Evolutionary conservation across 2,797 vertebrate species (phyloP), one percentile per base, ranked within the genome.

Genomic region (Varecia variegata): DNA sequence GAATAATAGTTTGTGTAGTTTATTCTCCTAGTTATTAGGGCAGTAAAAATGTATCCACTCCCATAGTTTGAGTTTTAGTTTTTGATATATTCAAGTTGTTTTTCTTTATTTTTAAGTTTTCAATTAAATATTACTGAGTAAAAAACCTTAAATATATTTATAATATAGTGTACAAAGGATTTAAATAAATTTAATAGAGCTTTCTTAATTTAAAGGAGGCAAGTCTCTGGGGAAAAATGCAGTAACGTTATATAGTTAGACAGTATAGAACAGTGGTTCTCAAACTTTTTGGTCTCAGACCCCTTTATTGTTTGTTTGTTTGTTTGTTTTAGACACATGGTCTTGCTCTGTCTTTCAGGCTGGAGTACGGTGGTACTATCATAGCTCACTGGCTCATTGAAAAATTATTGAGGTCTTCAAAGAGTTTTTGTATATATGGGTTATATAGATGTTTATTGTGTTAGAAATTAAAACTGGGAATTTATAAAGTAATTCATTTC

Each of bases 391-490:
- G 32, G 62, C 62, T 65, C 62, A n/a, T 17, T 65, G 32, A 77
- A 80, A 76, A 85, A 40, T 45, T 84, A 38, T 43, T 71, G 38
- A 70, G 23, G 32, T 38, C 5, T n/a, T 9, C 65, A 30, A 62
- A 40, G 8, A 35, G 21, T 43, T 96, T 58, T 88, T 56, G 7
- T 83, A 9, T 58, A 20, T 87, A 12, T 90, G 18, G 8, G 13
- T 65, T 91, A 27, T 27, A 15, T 40, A 40, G 50, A n/a, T 80
- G 62, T 77, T 86, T 83, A 52, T 52, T 81, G 27, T 45, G 20
- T 93, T 95, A 90, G 38, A 94, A 93, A 60, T 65, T 95, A 88
- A 52, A 67, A 70, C 38, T 58, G 10, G 23, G 47, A 77, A 11
- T 73, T 96, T 90, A 21, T 90, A 81, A 71, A 74, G 23, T 79